Percentiles rank a stretch among this genome's conserved stretches.
These are phyloP conservation scores for Conops quadrifasciatus DNA, from an alignment of 2,888 invertebrate genomes.

Conservation along the genomic window DNA sequence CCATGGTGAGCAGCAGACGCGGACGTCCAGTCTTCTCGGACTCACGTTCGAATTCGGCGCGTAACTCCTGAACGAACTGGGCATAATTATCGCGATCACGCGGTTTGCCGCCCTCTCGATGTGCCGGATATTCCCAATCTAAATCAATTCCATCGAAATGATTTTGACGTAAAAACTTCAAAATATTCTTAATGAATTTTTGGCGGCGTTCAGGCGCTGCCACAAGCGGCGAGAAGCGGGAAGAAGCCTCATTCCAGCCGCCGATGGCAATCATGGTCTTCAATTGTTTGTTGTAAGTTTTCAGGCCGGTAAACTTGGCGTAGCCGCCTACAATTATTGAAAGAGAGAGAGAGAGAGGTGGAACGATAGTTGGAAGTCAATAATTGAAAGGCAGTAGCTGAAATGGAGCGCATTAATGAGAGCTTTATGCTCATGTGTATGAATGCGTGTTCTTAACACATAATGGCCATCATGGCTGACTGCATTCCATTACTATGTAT, in stretches of 20 bases:
- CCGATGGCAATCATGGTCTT: slow-evolving; percentile 92
- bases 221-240: slow-evolving; percentile 87
- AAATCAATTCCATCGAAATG: slow-evolving; percentile 93
- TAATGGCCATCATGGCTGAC: too few relatives aligned
- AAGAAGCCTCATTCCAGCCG: slow-evolving; percentile 93
- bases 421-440: neutral
- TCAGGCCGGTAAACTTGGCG: slow-evolving; percentile 91
- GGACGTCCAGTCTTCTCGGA: slow-evolving; percentile 83
- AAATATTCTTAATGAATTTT: slow-evolving; percentile 82
- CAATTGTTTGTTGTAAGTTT: slow-evolving; percentile 90
- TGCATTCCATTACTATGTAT: too few relatives aligned
- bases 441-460: neutral
- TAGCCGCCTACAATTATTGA: slow-evolving; percentile 76
- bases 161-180: slow-evolving; percentile 88
- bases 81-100: slow-evolving; percentile 89
- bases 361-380: neutral
- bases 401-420: neutral
- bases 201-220: slow-evolving; percentile 78
- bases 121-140: slow-evolving; percentile 78
- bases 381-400: too few relatives aligned
- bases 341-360: neutral
- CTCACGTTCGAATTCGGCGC: slow-evolving; percentile 89
- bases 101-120: slow-evolving; percentile 74
- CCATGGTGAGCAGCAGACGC: slow-evolving; percentile 86
- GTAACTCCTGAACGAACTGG: slow-evolving; percentile 84